Conservation (phyloP, 1,140 invertebrate species). For the Pectinophora gossypiella region DNA sequence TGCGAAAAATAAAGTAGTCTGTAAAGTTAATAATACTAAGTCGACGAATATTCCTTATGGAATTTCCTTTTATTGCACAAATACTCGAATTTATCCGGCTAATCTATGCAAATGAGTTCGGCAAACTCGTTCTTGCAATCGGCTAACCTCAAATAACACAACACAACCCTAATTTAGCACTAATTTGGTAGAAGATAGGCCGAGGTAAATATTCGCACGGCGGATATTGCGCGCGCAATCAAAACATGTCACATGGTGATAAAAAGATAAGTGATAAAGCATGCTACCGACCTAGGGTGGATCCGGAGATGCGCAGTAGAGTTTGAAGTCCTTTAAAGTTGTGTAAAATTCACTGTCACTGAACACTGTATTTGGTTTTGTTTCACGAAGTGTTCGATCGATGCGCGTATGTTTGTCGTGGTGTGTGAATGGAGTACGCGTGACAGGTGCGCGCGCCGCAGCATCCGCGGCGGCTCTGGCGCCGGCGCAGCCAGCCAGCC, state of each 20-base stretch:
- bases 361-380: conserved; percentile 23
- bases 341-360: conserved; percentile 43
- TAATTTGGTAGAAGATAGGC: background rate
- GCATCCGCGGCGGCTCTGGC: conserved; percentile 58
- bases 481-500: conserved; percentile 16
- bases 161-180: background rate
- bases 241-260: conserved; percentile 45
- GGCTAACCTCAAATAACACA: background rate
- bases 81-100: background rate
- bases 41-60: too few species aligned
- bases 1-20: too few species aligned
- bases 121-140: conserved; percentile 1
- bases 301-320: conserved; percentile 37
- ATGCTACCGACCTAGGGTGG: conserved; percentile 56
- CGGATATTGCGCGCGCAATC: conserved; percentile 42
- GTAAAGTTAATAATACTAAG: too few species aligned
- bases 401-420: conserved; percentile 14
- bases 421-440: conserved; percentile 10
- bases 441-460: conserved; percentile 53
- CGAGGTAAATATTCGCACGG: conserved; percentile 27
- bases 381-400: conserved; percentile 10
- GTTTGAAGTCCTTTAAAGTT: conserved; percentile 18
- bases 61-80: background rate
- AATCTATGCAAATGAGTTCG: background rate
- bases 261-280: conserved; percentile 52